phyloP scores from a whole-genome alignment of 2,888 invertebrate genomes.

The Eristalis tenax region DNA sequence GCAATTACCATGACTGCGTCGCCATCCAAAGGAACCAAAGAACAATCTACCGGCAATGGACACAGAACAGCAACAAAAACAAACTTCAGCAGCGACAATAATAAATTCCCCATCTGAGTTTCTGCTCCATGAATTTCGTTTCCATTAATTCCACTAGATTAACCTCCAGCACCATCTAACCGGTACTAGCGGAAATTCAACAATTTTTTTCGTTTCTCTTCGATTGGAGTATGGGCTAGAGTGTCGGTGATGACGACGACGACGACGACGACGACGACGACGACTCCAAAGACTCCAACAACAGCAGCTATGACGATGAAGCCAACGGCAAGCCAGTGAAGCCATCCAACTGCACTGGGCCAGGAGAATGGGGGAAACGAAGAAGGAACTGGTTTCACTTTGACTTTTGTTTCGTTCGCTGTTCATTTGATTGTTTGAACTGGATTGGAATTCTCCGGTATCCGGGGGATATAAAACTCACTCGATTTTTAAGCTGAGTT shows the following conservation, averaged over 20 bases:
- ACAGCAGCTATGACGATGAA: conserved; percentile 26
- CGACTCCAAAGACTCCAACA: neutral
- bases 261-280: conserved; percentile 18
- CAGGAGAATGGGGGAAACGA: conserved; percentile 15
- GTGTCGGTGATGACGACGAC: conserved; percentile 23
- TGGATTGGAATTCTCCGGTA: conserved; percentile 14
- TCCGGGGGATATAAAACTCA: conserved; percentile 49
- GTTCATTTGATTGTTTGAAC: conserved; percentile 8
- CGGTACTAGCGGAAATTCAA: conserved; percentile 76
- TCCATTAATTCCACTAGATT: conserved; percentile 82
- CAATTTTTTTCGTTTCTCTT: conserved; percentile 42
- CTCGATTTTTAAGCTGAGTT: conserved; percentile 46
- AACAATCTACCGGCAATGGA: conserved; percentile 39
- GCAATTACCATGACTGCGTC: conserved; percentile 67
- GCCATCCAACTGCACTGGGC: conserved; percentile 17
- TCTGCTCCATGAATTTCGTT: conserved; percentile 81
- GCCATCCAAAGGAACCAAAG: conserved; percentile 39
- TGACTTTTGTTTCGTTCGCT: conserved; percentile 25
- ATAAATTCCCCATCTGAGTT: conserved; percentile 75
- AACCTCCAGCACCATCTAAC: conserved; percentile 80
- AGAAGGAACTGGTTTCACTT: conserved; percentile 58
- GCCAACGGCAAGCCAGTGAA: conserved; percentile 51
- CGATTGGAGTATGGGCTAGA: conserved; percentile 61
- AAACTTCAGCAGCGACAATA: conserved; percentile 55
- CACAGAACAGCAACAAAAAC: conserved; percentile 48